A percentile compares a stretch with the other conserved stretches of the same genome.
phyloP scores from a whole-genome alignment of 1,140 invertebrate species.

The Euborellia annulipes region DNA sequence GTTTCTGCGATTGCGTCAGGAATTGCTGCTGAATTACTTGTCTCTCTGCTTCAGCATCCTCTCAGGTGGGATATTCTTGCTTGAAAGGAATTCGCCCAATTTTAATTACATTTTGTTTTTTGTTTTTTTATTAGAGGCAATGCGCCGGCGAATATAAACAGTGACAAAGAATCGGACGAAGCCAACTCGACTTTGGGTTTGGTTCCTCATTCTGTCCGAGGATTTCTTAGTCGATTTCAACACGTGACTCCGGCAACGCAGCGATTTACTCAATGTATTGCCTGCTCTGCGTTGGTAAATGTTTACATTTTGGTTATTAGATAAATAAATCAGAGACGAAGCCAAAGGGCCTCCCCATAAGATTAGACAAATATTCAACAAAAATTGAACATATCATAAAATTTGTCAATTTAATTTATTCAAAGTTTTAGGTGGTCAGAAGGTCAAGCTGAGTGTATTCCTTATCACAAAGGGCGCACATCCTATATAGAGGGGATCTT shows the following conservation, averaged over 20 bases:
- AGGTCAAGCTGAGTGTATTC: not conserved
- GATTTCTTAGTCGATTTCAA: conserved; percentile 68
- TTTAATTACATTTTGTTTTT: conserved; percentile 8
- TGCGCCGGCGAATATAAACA: conserved; percentile 42
- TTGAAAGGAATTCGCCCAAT: conserved; percentile 1
- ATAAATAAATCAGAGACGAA: not conserved
- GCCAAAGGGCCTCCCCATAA: not conserved
- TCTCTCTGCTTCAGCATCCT: conserved; percentile 76
- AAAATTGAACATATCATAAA: not conserved
- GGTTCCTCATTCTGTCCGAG: conserved; percentile 86
- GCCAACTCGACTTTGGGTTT: conserved; percentile 57
- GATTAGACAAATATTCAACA: not conserved
- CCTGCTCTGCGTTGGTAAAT: conserved; percentile 54
- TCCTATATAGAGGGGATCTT: too few species aligned
- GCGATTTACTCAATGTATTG: conserved; percentile 80
- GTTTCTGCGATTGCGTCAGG: conserved; percentile 81
- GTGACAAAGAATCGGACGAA: conserved; percentile 20
- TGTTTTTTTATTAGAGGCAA: conserved; percentile 29
- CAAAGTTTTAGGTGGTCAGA: not conserved
- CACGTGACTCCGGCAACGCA: conserved; percentile 65
- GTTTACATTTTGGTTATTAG: not conserved
- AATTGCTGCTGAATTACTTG: conserved; percentile 79
- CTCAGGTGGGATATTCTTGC: conserved; percentile 34
- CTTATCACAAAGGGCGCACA: not conserved
- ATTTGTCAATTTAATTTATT: not conserved